Evolutionary conservation across 2,888 invertebrate species (phyloP).

Genomic region (Ptychoptera albimana): DNA sequence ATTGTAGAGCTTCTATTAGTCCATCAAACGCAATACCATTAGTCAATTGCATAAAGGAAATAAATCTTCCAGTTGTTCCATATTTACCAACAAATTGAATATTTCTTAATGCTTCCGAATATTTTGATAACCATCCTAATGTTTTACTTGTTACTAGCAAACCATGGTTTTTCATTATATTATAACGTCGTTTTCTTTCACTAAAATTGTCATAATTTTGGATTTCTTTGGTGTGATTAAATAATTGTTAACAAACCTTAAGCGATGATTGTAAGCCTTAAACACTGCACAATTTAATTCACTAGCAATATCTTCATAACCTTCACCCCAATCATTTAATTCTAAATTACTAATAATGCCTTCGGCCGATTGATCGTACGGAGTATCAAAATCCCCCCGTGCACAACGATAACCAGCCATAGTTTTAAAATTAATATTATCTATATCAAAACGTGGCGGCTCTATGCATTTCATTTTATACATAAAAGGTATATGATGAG

Average conservation of each 20-base stretch:
- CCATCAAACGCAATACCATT: conserved; percentile 56
- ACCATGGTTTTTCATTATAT: conserved; percentile 61
- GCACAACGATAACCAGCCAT: conserved; percentile 75
- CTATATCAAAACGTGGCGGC: conserved; percentile 45
- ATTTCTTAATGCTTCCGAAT: conserved; percentile 40
- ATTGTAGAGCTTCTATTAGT: conserved; percentile 57
- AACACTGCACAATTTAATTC: conserved; percentile 53
- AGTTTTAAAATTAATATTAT: conserved; percentile 38
- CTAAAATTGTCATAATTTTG: conserved; percentile 13
- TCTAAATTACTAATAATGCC: conserved; percentile 37
- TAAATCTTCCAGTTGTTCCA: conserved; percentile 28
- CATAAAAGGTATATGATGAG: conserved; percentile 44
- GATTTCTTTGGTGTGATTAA: neutral
- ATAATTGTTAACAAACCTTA: conserved; percentile 28
- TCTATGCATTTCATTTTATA: conserved; percentile 50
- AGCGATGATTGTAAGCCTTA: conserved; percentile 57
- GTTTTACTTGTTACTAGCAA: conserved; percentile 58
- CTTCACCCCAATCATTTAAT: conserved; percentile 32
- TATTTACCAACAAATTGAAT: neutral
- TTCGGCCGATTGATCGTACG: conserved; percentile 72
- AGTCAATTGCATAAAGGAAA: conserved; percentile 62
- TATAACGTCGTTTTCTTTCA: conserved; percentile 56
- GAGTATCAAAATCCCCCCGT: conserved; percentile 71
- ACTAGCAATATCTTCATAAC: conserved; percentile 34
- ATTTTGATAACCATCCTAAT: conserved; percentile 50